phyloP scores from a whole-genome alignment of 2,797 vertebrate species.

The Molossus molossus region DNA sequence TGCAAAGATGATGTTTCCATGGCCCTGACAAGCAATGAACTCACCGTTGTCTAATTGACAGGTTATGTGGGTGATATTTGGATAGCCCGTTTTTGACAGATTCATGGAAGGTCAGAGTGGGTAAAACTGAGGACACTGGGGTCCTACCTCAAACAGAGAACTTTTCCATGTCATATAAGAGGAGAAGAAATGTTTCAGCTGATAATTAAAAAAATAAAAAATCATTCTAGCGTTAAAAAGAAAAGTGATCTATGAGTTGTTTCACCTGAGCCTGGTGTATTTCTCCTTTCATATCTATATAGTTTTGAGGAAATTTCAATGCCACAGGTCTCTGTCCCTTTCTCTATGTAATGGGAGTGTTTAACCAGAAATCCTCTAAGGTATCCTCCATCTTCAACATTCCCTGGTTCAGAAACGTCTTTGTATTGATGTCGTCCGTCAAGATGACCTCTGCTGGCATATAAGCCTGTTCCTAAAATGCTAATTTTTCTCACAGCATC shows the following conservation, averaged over 20 bases:
- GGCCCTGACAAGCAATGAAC: neutral
- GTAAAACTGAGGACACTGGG: neutral
- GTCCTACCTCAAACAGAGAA: neutral
- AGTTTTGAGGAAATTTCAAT: neutral
- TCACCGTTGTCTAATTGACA: neutral
- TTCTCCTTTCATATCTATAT: neutral
- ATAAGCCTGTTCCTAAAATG: slow-evolving; percentile 36
- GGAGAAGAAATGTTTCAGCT: neutral
- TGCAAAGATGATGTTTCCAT: neutral
- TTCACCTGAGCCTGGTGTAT: neutral
- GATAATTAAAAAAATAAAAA: neutral
- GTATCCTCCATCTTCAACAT: neutral
- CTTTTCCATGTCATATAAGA: neutral
- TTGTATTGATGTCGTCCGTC: neutral
- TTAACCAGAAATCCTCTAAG: neutral
- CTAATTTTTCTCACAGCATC: slow-evolving; percentile 52
- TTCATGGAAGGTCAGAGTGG: neutral
- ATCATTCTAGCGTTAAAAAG: neutral
- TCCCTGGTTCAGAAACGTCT: slow-evolving; percentile 15
- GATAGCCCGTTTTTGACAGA: neutral
- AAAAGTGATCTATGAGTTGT: neutral
- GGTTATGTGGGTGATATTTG: neutral
- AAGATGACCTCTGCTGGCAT: slow-evolving; percentile 41
- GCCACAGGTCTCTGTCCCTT: neutral
- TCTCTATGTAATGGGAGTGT: neutral